These are phyloP conservation scores for Drosophila orena DNA, from an alignment of 1,140 invertebrate species.

Conservation along the genomic window DNA sequence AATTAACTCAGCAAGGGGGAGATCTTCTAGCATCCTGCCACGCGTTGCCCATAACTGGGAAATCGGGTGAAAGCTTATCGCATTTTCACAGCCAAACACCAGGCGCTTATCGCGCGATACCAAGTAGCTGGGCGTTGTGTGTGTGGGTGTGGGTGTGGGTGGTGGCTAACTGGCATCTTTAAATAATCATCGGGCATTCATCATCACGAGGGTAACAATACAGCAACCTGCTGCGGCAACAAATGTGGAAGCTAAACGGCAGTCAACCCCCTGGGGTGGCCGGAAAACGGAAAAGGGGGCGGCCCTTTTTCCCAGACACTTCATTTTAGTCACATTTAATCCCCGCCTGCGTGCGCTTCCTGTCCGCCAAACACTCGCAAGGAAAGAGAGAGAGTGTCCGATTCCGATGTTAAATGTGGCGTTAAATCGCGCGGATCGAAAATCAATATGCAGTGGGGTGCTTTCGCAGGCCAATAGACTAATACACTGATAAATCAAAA, in stretches of 20 bases:
- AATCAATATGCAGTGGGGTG: slow-evolving; percentile 16
- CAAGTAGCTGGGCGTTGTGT: slow-evolving; percentile 2
- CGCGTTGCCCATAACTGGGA: slow-evolving; percentile 77
- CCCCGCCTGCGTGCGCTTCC: slow-evolving; percentile 63
- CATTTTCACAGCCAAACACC: slow-evolving; percentile 83
- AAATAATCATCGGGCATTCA: slow-evolving; percentile 85
- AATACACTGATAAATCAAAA: slow-evolving; percentile 4
- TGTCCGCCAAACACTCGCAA: slow-evolving; percentile 32
- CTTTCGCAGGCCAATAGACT: slow-evolving; percentile 22
- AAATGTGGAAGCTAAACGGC: slow-evolving; percentile 41
- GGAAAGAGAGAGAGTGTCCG: slow-evolving; percentile 22
- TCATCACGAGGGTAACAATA: slow-evolving; percentile 56
- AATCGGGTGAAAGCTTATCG: slow-evolving; percentile 81
- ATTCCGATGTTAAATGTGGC: slow-evolving; percentile 78
- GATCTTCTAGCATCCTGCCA: slow-evolving; percentile 49
- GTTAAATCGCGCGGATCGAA: slow-evolving; percentile 82
- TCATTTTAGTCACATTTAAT: slow-evolving; percentile 82
- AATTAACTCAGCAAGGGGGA: slow-evolving; percentile 61
- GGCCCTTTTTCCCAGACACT: slow-evolving; percentile 45
- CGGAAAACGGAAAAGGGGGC: slow-evolving; percentile 16
- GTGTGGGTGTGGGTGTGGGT: neutral
- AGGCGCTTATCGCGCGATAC: slow-evolving; percentile 70
- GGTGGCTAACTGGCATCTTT: slow-evolving; percentile 73
- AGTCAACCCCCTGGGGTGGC: slow-evolving; percentile 22
- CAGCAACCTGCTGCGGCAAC: slow-evolving; percentile 67